Conservation (phyloP, 2,113 vertebrate genomes). For the Hippocampus comes region DNA sequence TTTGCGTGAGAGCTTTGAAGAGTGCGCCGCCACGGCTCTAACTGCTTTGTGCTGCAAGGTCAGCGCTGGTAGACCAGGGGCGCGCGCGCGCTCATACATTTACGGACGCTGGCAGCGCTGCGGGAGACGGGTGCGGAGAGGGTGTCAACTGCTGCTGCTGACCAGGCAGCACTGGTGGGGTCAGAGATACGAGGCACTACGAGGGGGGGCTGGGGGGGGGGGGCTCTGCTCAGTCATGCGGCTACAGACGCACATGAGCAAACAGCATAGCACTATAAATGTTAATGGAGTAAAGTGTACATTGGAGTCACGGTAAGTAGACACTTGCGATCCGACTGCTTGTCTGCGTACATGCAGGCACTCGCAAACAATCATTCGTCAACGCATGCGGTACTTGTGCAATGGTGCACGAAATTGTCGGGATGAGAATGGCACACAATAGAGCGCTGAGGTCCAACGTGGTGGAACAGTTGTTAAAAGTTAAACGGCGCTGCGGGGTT, state of each 20-base stretch:
- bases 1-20: conserved; percentile 22
- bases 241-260: conserved; percentile 1
- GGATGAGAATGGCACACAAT: conserved; percentile 6
- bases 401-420: conserved; percentile 20
- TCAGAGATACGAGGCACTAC: conserved; percentile 23
- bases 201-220: neutral
- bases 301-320: conserved; percentile 5
- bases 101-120: conserved; percentile 15
- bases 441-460: neutral
- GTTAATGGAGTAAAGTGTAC: conserved; percentile 7
- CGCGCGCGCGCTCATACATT: neutral
- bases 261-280: conserved; percentile 20
- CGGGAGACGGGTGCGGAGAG: conserved; percentile 37
- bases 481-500: neutral
- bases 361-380: conserved; percentile 16
- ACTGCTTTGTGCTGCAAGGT: conserved; percentile 59
- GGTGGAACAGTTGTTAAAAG: neutral
- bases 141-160: conserved; percentile 39
- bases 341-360: conserved; percentile 31
- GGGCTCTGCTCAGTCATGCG: conserved; percentile 11
- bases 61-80: conserved; percentile 3
- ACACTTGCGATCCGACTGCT: neutral
- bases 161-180: conserved; percentile 39
- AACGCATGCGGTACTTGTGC: conserved; percentile 13
- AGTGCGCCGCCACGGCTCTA: conserved; percentile 21